These are phyloP conservation scores for Spilogale gracilis DNA, from an alignment of 2,113 vertebrate genomes.

Conservation along the genomic window DNA sequence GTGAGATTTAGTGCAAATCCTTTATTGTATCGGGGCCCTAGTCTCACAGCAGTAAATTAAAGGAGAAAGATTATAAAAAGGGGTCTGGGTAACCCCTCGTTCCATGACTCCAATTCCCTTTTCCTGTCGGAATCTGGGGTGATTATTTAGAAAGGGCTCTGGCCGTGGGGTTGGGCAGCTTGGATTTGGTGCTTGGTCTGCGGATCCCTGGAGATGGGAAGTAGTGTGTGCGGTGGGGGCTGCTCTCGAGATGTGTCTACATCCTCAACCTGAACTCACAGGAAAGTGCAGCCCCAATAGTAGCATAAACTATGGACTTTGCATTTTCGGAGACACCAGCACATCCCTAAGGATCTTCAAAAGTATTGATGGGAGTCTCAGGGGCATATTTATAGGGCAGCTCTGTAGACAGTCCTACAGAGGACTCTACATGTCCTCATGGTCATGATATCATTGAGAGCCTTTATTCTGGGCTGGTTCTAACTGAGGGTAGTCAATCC, in stretches of 20 bases:
- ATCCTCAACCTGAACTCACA: background rate
- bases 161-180: rapidly evolving
- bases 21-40: background rate
- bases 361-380: background rate
- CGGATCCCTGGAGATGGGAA: background rate
- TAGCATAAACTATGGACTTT: background rate
- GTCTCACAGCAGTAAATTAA: background rate
- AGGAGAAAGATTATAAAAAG: background rate
- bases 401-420: no score
- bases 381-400: background rate
- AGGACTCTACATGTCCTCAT: background rate
- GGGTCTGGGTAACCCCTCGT: background rate
- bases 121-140: background rate
- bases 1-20: background rate
- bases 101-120: background rate
- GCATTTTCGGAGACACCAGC: background rate
- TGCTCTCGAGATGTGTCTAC: background rate
- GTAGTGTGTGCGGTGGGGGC: no score
- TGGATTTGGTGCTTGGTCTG: background rate
- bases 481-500: background rate
- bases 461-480: background rate
- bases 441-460: background rate
- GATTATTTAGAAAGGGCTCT: background rate
- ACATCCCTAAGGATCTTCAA: background rate
- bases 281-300: background rate